These are phyloP conservation scores for Callitettix versicolor DNA, from an alignment of 1,140 invertebrate species.

Conservation along the genomic window DNA sequence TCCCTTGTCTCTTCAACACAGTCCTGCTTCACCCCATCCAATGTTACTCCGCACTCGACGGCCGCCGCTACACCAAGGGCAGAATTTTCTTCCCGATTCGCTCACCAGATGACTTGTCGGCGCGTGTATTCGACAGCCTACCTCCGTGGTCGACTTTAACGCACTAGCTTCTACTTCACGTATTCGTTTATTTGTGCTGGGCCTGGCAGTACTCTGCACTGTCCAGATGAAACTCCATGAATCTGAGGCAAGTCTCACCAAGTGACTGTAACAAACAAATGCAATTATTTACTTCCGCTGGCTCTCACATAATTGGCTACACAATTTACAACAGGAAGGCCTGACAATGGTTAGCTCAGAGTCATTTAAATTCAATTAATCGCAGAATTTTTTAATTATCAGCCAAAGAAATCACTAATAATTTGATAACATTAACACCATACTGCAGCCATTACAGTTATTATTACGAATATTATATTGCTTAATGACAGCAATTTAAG, in stretches of 20 bases:
- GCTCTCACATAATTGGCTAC: too few relatives aligned
- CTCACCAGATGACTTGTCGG: slow-evolving; percentile 25
- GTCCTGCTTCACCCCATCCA: slow-evolving; percentile 13
- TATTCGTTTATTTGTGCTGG: slow-evolving; percentile 72
- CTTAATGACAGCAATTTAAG: too few relatives aligned
- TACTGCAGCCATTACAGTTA: too few relatives aligned
- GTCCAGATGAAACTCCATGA: slow-evolving; percentile 95
- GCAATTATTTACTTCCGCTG: not conserved
- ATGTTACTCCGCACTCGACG: not conserved
- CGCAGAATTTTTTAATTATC: too few relatives aligned
- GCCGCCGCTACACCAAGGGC: slow-evolving; percentile 14
- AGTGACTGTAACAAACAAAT: slow-evolving; percentile 42
- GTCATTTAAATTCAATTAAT: too few relatives aligned
- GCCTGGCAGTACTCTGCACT: slow-evolving; percentile 92
- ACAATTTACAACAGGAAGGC: too few relatives aligned
- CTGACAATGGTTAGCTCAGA: too few relatives aligned
- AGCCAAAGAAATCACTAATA: too few relatives aligned
- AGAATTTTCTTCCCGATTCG: slow-evolving; percentile 23
- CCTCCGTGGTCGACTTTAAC: slow-evolving; percentile 1
- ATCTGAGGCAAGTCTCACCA: slow-evolving; percentile 63
- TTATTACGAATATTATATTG: too few relatives aligned
- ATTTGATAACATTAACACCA: too few relatives aligned
- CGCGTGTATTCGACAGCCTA: slow-evolving; percentile 14
- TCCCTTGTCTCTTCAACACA: slow-evolving; percentile 13
- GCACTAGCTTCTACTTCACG: slow-evolving; percentile 14